A percentile compares a stretch with the other conserved stretches of the same genome.
phyloP scores from a whole-genome alignment of 1,140 invertebrate species.

The Drosophila grimshawi region DNA sequence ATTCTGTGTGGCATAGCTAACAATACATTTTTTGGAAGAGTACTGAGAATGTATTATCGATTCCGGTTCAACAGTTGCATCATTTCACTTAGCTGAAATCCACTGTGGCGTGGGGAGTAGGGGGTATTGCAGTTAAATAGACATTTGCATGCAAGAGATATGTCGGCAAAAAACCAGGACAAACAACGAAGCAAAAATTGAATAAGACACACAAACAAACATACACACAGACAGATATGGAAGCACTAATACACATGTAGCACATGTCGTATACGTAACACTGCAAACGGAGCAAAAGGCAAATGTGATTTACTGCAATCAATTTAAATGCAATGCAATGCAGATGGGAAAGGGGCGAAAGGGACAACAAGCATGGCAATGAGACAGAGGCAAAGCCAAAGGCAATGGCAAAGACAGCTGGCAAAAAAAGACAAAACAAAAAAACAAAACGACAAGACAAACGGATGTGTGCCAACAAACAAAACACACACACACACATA shows the following conservation, averaged over 20 bases:
- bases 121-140: conserved; percentile 77
- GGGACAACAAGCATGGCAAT: conserved; percentile 30
- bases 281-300: conserved; percentile 36
- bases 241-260: neutral
- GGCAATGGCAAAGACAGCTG: conserved; percentile 13
- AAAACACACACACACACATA: conserved; percentile 7
- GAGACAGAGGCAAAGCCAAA: conserved; percentile 22
- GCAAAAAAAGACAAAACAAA: neutral
- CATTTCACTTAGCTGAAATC: conserved; percentile 71
- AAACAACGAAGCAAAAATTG: conserved; percentile 73
- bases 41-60: conserved; percentile 57
- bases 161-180: conserved; percentile 71
- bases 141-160: conserved; percentile 77
- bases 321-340: conserved; percentile 74
- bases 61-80: conserved; percentile 73
- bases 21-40: neutral
- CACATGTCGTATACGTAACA: conserved; percentile 57
- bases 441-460: conserved; percentile 6
- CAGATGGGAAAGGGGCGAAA: conserved; percentile 1
- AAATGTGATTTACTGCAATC: conserved; percentile 83
- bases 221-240: conserved; percentile 52
- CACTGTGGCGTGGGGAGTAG: neutral
- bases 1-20: neutral
- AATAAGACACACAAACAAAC: conserved; percentile 70
- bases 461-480: conserved; percentile 35